A percentile compares a stretch with the other conserved stretches of the same genome.
phyloP scores from a whole-genome alignment of 2,888 invertebrate species.

The Melangyna quadrimaculata region DNA sequence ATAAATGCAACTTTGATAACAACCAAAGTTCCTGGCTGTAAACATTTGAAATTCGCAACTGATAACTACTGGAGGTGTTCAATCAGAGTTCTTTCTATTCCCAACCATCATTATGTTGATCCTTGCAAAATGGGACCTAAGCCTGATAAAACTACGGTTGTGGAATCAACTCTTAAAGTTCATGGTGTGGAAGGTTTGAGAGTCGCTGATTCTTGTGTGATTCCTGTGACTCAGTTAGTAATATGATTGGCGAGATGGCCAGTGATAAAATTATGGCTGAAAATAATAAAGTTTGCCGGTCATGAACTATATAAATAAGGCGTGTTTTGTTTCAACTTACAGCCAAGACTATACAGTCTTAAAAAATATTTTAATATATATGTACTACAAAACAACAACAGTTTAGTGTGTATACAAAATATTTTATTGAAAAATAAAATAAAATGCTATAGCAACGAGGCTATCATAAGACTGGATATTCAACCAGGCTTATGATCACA shows the following conservation, averaged over 20 bases:
- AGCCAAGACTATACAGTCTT: too few relatives aligned
- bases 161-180: conserved; percentile 84
- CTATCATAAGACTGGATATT: too few relatives aligned
- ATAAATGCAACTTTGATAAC: conserved; percentile 83
- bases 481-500: too few relatives aligned
- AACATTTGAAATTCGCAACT: conserved; percentile 81
- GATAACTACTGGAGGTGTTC: conserved; percentile 88
- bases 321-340: too few relatives aligned
- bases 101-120: conserved; percentile 84
- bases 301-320: too few relatives aligned
- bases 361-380: too few relatives aligned
- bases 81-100: conserved; percentile 82
- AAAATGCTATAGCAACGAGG: too few relatives aligned
- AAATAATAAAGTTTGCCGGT: too few relatives aligned
- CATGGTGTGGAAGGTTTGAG: conserved; percentile 83
- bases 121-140: conserved; percentile 87
- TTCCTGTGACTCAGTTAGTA: conserved; percentile 84
- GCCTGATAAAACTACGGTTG: conserved; percentile 84
- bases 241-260: conserved; percentile 88
- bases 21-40: conserved; percentile 82
- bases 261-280: too few relatives aligned
- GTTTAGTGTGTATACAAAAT: too few relatives aligned
- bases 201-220: conserved; percentile 85
- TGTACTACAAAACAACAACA: too few relatives aligned
- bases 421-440: too few relatives aligned